Evolutionary conservation across 1,140 invertebrate species (phyloP).

Genomic region (Aleiodes sp.): DNA sequence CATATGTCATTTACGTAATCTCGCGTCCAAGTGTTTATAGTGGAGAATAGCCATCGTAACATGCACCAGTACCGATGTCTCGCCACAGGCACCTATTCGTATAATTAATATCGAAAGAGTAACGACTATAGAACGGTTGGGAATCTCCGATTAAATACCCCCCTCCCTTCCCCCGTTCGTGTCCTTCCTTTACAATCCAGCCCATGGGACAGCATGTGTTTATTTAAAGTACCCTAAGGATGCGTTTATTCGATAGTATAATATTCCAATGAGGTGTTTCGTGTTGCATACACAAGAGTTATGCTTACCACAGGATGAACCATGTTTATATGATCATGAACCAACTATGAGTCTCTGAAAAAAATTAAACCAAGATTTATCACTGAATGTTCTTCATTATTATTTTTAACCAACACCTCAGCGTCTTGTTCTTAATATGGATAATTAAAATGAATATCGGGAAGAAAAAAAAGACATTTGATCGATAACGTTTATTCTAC

Average conservation of each 20-base stretch:
- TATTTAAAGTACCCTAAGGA: slow-evolving; percentile 9
- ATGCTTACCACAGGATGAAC: not conserved
- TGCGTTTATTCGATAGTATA: slow-evolving; percentile 16
- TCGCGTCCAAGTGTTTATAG: slow-evolving; percentile 13
- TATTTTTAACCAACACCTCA: not conserved
- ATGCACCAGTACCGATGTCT: slow-evolving; percentile 25
- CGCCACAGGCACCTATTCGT: slow-evolving; percentile 23
- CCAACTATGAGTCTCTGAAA: not conserved
- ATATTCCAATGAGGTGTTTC: slow-evolving; percentile 11
- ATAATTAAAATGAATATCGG: not conserved
- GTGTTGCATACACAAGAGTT: slow-evolving; percentile 8
- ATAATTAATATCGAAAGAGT: slow-evolving; percentile 32
- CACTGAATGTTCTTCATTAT: not conserved
- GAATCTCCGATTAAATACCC: slow-evolving; percentile 26
- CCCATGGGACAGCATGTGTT: slow-evolving; percentile 1
- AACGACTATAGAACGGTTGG: slow-evolving; percentile 17
- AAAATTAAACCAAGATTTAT: not conserved
- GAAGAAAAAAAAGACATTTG: not conserved
- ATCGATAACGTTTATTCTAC: not conserved
- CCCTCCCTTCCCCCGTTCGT: not conserved
- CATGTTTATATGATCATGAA: slow-evolving; percentile 12
- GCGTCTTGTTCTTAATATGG: not conserved
- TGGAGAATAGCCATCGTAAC: slow-evolving; percentile 11
- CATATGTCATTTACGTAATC: slow-evolving; percentile 28
- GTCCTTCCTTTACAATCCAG: too few relatives aligned